Conservation (phyloP, 2,888 invertebrate species). For the Drosophila borborema region DNA sequence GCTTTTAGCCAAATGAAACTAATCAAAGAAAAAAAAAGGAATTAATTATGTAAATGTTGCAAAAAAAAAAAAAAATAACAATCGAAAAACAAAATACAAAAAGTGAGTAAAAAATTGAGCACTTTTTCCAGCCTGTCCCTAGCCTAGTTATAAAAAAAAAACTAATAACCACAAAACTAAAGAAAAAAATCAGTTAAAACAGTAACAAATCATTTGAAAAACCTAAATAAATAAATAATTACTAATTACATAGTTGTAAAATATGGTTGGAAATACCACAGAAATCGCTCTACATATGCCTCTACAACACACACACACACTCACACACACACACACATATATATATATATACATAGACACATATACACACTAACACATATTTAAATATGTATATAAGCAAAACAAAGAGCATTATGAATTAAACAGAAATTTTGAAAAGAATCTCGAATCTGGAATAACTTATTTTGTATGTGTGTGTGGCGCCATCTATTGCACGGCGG, state of each 20-base stretch:
- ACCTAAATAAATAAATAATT: conserved; percentile 22
- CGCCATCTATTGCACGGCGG: conserved; percentile 31
- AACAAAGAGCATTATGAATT: conserved; percentile 71
- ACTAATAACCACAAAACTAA: conserved; percentile 11
- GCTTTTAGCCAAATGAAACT: conserved; percentile 64
- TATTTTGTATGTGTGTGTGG: background rate
- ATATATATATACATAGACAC: background rate
- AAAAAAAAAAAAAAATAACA: conserved; percentile 16
- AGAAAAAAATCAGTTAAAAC: conserved; percentile 8
- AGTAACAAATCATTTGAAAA: conserved; percentile 49
- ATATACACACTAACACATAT: conserved; percentile 27
- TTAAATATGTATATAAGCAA: conserved; percentile 63
- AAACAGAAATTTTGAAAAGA: conserved; percentile 73
- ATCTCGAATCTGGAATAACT: background rate
- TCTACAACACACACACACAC: conserved; percentile 1
- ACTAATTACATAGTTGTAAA: conserved; percentile 46
- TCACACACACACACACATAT: conserved; percentile 5
- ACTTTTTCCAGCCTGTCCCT: conserved; percentile 62
- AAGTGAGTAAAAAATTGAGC: conserved; percentile 52
- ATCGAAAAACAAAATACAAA: conserved; percentile 8
- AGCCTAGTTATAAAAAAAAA: conserved; percentile 30
- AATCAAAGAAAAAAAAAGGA: conserved; percentile 12
- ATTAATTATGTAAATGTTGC: conserved; percentile 24
- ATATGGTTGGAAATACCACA: conserved; percentile 52
- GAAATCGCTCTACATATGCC: conserved; percentile 49